phyloP scores from a whole-genome alignment of 2,797 vertebrate species.

The Gila robusta region DNA sequence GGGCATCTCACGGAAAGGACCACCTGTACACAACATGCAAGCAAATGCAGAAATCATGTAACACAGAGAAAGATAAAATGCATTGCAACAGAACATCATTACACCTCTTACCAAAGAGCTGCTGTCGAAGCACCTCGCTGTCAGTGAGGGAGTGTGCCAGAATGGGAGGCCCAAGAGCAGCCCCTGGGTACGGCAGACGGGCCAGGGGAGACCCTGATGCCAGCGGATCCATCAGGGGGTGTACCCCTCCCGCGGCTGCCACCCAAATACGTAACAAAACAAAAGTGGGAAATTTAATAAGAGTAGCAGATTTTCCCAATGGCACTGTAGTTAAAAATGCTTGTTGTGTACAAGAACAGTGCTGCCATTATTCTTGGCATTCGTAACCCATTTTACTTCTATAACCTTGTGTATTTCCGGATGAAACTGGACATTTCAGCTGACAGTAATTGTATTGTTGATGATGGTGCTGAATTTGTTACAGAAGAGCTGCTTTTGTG shows the following conservation, averaged over 20 bases:
- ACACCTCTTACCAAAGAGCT: constrained; percentile 93
- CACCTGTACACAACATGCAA: constrained; percentile 76
- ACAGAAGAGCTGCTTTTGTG: not conserved
- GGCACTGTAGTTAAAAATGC: constrained; percentile 6
- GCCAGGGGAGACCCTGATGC: constrained; percentile 95
- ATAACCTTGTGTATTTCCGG: not conserved
- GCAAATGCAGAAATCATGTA: constrained; percentile 28
- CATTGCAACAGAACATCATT: constrained; percentile 68
- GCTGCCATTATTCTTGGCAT: not conserved
- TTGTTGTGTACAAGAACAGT: constrained; percentile 5
- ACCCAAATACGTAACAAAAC: constrained; percentile 85
- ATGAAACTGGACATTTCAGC: not conserved
- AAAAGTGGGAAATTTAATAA: constrained; percentile 81
- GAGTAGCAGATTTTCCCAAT: constrained; percentile 58
- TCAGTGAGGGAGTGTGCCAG: constrained; percentile 98
- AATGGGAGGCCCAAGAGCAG: constrained; percentile 92
- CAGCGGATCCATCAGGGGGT: constrained; percentile 98
- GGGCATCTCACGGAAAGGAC: constrained; percentile 96
- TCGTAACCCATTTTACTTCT: not conserved
- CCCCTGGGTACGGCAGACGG: constrained; percentile 96
- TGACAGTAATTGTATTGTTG: not conserved
- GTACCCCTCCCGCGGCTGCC: constrained; percentile 95
- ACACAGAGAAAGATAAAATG: not conserved
- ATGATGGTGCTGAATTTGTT: not conserved
- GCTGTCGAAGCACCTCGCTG: constrained; percentile 98